Evolutionary conservation across 2,113 vertebrate genomes (phyloP).

Genomic region (Strix uralensis): DNA sequence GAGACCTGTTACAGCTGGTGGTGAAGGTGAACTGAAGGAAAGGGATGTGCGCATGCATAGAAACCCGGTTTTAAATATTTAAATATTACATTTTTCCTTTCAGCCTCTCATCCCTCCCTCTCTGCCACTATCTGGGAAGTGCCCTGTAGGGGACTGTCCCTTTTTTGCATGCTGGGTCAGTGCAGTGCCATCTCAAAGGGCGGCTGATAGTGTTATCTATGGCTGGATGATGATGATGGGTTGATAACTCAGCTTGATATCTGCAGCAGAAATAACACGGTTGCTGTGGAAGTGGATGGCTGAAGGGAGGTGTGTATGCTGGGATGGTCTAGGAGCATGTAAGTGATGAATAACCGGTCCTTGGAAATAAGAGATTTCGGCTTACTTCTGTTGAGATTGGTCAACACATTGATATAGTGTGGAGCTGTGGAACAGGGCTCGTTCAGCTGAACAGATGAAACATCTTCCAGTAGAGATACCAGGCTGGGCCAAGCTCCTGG

Average conservation of each 20-base stretch:
- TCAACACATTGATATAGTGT: rapidly evolving
- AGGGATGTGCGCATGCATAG: background rate
- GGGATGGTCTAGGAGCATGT: background rate
- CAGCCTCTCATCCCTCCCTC: background rate
- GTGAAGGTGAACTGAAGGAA: background rate
- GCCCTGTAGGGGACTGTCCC: background rate
- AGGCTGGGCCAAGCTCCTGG: background rate
- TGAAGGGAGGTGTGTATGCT: background rate
- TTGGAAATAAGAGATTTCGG: background rate
- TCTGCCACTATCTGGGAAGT: background rate
- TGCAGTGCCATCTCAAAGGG: background rate
- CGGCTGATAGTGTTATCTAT: background rate
- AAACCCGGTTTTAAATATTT: background rate
- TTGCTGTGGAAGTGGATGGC: background rate
- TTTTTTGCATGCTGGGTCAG: background rate
- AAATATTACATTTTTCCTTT: background rate
- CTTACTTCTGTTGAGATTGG: background rate
- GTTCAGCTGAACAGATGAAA: background rate
- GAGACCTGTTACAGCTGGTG: background rate
- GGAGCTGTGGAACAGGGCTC: background rate
- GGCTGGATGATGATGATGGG: background rate
- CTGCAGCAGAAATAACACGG: background rate
- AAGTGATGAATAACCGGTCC: background rate
- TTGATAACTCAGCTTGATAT: background rate
- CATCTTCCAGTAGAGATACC: background rate